Conservation (phyloP, 2,797 vertebrate genomes). For the Pseudomugil tenellus region DNA sequence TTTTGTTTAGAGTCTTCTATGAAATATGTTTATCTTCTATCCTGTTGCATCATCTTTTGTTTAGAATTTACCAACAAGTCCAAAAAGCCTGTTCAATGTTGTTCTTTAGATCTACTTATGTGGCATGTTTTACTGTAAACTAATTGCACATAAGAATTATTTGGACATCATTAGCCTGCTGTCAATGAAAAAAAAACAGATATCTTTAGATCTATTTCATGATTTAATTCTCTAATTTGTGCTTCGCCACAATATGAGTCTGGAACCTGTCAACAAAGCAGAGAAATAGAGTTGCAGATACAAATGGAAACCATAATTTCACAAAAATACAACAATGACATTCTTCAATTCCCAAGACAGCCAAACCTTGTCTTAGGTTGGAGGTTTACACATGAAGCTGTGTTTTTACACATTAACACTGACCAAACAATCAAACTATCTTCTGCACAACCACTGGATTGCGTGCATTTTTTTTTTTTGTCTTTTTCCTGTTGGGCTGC, state of each 20-base stretch:
- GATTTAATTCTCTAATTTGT: neutral
- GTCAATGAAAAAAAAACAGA: neutral
- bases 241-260: neutral
- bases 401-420: slow-evolving; percentile 27
- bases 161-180: neutral
- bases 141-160: slow-evolving; percentile 10
- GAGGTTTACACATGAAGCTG: slow-evolving; percentile 14
- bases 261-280: neutral
- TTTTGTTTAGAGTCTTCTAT: slow-evolving; percentile 30
- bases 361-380: neutral
- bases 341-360: neutral
- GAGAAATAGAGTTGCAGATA: neutral
- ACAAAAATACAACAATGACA: slow-evolving; percentile 6
- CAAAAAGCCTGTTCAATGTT: slow-evolving; percentile 9
- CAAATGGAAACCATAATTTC: neutral
- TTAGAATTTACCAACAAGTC: slow-evolving; percentile 22
- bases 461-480: slow-evolving; percentile 20
- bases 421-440: slow-evolving; percentile 16
- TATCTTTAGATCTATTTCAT: neutral
- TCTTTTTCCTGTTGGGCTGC: slow-evolving; percentile 45
- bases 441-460: slow-evolving; percentile 19
- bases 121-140: slow-evolving; percentile 17
- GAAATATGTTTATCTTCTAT: slow-evolving; percentile 17
- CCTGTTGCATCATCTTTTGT: slow-evolving; percentile 32
- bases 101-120: slow-evolving; percentile 4